Conservation (phyloP, 2,888 invertebrate species). For the Alviniconcha strummeri region DNA sequence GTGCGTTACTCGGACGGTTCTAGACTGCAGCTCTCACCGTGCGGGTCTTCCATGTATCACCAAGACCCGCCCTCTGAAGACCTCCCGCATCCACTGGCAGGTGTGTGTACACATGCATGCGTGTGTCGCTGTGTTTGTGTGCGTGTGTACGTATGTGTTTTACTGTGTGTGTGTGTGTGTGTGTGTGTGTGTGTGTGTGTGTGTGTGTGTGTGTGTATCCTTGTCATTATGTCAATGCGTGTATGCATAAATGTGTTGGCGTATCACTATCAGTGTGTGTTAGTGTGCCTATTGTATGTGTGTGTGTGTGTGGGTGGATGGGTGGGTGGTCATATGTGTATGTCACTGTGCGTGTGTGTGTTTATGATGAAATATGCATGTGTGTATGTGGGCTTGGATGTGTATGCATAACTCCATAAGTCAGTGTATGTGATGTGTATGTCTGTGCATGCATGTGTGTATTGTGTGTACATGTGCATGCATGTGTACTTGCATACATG, state of each 20-base stretch:
- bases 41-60: slow-evolving; percentile 65
- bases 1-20: slow-evolving; percentile 65
- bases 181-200: slow-evolving; percentile 15
- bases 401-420: no score
- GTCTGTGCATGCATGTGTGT: no score
- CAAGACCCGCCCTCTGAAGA: slow-evolving; percentile 46
- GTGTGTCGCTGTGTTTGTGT: neutral
- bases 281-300: neutral
- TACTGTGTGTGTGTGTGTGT: neutral
- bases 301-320: neutral
- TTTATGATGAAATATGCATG: neutral
- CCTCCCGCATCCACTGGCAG: slow-evolving; percentile 50
- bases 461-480: no score
- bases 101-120: neutral
- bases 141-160: neutral
- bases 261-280: neutral
- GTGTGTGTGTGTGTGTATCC: slow-evolving; percentile 11
- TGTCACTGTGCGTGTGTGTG: neutral
- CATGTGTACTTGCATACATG: no score
- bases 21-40: slow-evolving; percentile 64
- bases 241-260: neutral
- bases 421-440: no score
- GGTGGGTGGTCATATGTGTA: neutral
- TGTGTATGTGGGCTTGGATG: neutral
- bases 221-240: neutral